Base-by-base conservation (phyloP, 2,888 invertebrate genomes). In the Protophormia terraenovae region DNA sequence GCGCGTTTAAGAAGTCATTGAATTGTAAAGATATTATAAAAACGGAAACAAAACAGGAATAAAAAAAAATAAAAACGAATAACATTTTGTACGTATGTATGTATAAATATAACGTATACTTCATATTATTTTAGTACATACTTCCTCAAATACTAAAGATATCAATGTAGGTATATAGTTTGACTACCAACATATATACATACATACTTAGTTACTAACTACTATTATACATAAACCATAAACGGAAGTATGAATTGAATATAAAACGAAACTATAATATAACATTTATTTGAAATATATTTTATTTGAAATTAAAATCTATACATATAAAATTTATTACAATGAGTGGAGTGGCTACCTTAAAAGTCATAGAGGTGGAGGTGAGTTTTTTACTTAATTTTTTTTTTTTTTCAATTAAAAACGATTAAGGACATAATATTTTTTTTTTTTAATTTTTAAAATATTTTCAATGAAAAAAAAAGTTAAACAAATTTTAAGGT, bases 1-100 rank as follows among this genome's bases (percentile, higher is more conserved):
- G 71, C 77, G 79, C 80, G 47, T 87, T 87, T 80, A 79, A 83
- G 78, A 80, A 87, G 83, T 86, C 87, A 87, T 86, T 86, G 83
- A 86, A 87, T 87, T 83, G 87, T 79, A 87, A 86, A 87, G 86
- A 87, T 84, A 86, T 84, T 84, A 80, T 69, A 71, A 62, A 60
- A 83, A 75, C 82, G 84, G 86, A 87, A 86, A 83, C 80, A 78
- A 80, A 82, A 27, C 67, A 81, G 66, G 50, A 72, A 69, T 38
- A 29, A 58, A 19, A n/a, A n/a, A n/a, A n/a, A n/a, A n/a, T n/a
- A n/a, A n/a, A n/a, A n/a, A n/a, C n/a, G 19, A 50, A 50, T 69
- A 60, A 71, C 58, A 62, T 24, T 69, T 66, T 38, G 10, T 7
- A 10, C 2, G 14, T 24, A 12, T 50, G 10, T 22, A n/a, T 14